Evolutionary conservation across 1,140 invertebrate genomes (phyloP).

Genomic region (Pseudobourletiella spinata): DNA sequence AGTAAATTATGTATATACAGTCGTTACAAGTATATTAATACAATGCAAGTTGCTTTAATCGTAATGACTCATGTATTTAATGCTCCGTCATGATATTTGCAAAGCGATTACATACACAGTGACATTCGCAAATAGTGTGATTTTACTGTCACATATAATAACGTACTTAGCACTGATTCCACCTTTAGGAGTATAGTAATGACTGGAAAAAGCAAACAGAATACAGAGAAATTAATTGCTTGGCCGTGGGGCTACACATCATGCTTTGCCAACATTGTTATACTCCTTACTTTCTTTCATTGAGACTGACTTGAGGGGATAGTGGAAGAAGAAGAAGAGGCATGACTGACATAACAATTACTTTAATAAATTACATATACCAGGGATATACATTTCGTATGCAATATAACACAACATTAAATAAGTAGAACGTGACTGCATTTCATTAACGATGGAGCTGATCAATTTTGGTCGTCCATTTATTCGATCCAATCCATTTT

Average conservation of each 20-base stretch:
- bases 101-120: slow-evolving; percentile 6
- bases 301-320: no score
- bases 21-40: neutral
- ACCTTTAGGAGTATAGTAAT: no score
- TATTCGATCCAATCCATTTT: neutral
- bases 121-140: neutral
- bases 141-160: no score
- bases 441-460: neutral
- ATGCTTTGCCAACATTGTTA: no score
- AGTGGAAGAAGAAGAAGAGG: no score
- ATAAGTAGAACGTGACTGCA: neutral
- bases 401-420: slow-evolving; percentile 3
- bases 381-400: neutral
- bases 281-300: no score
- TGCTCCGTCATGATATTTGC: neutral
- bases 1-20: no score
- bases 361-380: slow-evolving; percentile 1
- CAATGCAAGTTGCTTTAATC: neutral
- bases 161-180: no score
- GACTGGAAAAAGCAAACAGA: no score
- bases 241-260: no score
- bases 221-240: no score
- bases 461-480: neutral
- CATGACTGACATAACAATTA: neutral
- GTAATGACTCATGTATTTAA: neutral